Percentiles rank a stretch among this genome's conserved stretches.
phyloP scores from a whole-genome alignment of 2,797 vertebrate species.

The Clarias pachynema region DNA sequence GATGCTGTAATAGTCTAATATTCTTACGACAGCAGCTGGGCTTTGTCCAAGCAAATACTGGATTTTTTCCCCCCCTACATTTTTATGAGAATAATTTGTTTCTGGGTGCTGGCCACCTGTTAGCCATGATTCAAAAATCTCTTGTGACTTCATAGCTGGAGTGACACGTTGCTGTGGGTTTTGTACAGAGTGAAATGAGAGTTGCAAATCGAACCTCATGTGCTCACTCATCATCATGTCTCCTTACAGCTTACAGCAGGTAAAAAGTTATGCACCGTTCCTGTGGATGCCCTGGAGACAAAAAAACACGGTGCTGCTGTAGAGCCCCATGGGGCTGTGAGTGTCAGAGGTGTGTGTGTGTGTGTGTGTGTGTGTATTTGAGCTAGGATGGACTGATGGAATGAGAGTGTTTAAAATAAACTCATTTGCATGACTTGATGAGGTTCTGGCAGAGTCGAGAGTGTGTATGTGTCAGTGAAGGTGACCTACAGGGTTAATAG shows the following conservation, averaged over 20 bases:
- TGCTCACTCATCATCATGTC: background rate
- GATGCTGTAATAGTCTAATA: conserved; percentile 23
- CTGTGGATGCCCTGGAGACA: conserved; percentile 34
- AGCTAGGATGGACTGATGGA: conserved; percentile 35
- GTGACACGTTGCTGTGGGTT: background rate
- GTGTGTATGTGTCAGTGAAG: conserved; percentile 33
- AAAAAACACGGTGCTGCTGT: conserved; percentile 17
- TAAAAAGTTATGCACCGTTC: conserved; percentile 17
- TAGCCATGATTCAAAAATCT: conserved; percentile 44
- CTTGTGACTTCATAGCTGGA: conserved; percentile 26
- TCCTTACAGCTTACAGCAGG: background rate
- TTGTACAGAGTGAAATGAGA: background rate
- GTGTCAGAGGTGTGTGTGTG: conserved; percentile 32
- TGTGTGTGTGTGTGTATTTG: conserved; percentile 34
- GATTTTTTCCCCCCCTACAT: conserved; percentile 11
- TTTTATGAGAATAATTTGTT: conserved; percentile 41
- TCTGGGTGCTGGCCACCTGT: conserved; percentile 47
- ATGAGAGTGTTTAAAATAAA: conserved; percentile 53
- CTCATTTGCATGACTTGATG: conserved; percentile 56
- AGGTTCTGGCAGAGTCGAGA: conserved; percentile 43
- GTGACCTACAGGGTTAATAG: conserved; percentile 40
- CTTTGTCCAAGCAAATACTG: conserved; percentile 30
- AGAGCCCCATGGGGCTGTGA: conserved; percentile 24
- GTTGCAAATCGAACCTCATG: background rate
- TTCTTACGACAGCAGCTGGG: conserved; percentile 8